Percentiles rank a stretch among this genome's conserved stretches.
Evolutionary conservation across 1,140 invertebrate species (phyloP).

Genomic region (Heliothis subflexa): DNA sequence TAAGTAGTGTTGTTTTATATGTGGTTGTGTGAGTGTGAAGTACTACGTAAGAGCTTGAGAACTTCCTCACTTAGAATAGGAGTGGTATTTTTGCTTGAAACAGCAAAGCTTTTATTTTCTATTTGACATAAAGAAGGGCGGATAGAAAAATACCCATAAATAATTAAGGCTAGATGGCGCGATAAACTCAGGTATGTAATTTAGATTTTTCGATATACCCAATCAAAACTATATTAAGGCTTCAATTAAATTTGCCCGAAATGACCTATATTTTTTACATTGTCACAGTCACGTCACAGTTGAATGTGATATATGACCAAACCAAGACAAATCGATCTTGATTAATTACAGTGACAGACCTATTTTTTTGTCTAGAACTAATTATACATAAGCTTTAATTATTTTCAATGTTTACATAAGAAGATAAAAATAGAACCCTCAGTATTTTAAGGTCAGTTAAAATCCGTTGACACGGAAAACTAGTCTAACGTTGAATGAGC

Average conservation of each 20-base stretch:
- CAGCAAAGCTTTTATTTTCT: neutral
- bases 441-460: neutral
- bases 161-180: too few species aligned
- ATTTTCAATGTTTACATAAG: neutral
- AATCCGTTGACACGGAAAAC: conserved; percentile 35
- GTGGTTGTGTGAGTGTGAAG: neutral
- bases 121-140: neutral
- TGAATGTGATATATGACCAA: neutral
- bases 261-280: conserved; percentile 17
- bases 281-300: neutral
- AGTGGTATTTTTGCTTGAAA: conserved; percentile 7
- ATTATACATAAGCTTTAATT: neutral
- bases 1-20: neutral
- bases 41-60: neutral
- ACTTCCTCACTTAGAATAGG: neutral
- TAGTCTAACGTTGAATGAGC: conserved; percentile 4
- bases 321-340: conserved; percentile 1
- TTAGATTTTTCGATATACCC: too few species aligned
- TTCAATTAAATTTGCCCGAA: neutral
- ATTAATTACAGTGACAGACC: neutral
- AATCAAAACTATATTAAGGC: neutral
- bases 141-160: too few species aligned
- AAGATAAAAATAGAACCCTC: neutral
- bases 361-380: conserved; percentile 2
- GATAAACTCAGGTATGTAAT: too few species aligned